Evolutionary conservation across 2,113 vertebrate species (phyloP).

Genomic region (Sminthopsis crassicaudata): DNA sequence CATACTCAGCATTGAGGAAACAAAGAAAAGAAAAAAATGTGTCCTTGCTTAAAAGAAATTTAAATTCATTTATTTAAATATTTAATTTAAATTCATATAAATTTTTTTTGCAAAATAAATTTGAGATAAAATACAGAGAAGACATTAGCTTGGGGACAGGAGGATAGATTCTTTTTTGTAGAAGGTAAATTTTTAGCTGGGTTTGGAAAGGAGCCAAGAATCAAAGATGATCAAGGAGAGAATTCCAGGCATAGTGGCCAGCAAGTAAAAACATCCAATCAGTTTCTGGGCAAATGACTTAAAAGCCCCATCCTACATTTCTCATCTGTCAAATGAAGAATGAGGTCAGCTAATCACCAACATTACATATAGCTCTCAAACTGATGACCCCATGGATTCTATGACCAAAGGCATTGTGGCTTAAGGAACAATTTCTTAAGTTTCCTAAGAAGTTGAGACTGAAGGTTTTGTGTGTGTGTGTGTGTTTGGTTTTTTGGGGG

Average conservation of each 20-base stretch:
- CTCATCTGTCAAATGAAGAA: not conserved
- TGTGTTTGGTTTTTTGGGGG: not conserved
- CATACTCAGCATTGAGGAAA: not conserved
- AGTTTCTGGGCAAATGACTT: not conserved
- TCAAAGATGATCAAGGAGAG: not conserved
- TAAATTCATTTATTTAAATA: too few relatives aligned
- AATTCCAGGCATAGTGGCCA: not conserved
- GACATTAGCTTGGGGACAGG: not conserved
- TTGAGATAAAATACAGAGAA: not conserved
- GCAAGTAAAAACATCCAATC: not conserved
- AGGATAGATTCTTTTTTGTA: not conserved
- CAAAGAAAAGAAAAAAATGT: not conserved
- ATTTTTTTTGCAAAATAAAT: not conserved
- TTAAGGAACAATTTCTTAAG: not conserved
- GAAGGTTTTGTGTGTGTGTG: too few relatives aligned
- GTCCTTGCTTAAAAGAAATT: not conserved
- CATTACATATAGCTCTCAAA: not conserved
- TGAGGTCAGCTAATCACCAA: not conserved
- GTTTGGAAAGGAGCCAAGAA: not conserved
- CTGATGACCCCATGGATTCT: not conserved
- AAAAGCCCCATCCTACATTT: not conserved
- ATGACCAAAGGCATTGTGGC: not conserved
- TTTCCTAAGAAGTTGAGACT: not conserved
- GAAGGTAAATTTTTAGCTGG: not conserved
- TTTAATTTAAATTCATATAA: not conserved